Conservation (phyloP, 2,113 vertebrate species). For the Otus sunia region DNA sequence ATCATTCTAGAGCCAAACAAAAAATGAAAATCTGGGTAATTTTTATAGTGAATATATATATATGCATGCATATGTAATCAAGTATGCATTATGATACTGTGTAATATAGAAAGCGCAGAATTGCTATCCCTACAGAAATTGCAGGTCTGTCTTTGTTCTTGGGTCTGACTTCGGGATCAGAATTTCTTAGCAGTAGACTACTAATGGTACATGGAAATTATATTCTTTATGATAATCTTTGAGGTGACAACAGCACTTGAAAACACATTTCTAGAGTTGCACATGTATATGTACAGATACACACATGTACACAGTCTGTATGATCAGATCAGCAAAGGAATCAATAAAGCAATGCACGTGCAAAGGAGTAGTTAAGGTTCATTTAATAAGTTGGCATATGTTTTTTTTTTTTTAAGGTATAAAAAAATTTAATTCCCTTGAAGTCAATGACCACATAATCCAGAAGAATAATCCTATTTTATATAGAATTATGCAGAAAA, state of each 20-base stretch:
- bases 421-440: background rate
- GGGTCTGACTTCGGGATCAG: background rate
- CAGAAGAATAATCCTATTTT: background rate
- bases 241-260: background rate
- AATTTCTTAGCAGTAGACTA: background rate
- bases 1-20: background rate
- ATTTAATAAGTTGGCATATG: background rate
- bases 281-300: too few relatives aligned
- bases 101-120: background rate
- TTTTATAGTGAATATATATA: background rate
- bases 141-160: background rate
- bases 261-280: background rate
- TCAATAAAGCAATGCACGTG: rapidly evolving
- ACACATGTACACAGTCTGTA: too few relatives aligned
- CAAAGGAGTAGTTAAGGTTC: background rate
- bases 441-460: background rate
- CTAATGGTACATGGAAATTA: background rate
- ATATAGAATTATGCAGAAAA: background rate
- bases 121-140: background rate
- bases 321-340: background rate
- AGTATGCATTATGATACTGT: background rate
- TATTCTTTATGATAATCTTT: background rate
- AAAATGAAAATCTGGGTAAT: background rate
- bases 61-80: background rate
- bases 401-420: background rate